Conservation (phyloP, 2,888 invertebrate genomes). For the Andrena bicolor region DNA sequence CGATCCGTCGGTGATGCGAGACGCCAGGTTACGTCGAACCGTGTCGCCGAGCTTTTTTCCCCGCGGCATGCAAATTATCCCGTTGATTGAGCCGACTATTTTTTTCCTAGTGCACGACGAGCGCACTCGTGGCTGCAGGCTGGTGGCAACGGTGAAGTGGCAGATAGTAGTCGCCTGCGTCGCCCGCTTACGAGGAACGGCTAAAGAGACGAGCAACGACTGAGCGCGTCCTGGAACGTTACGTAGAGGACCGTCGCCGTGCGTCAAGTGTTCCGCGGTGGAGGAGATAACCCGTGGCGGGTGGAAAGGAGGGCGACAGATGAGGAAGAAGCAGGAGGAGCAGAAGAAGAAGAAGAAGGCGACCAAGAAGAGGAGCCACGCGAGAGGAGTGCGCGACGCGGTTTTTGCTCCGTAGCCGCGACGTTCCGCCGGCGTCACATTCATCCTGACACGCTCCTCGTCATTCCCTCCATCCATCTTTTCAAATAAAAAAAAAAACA, state of each 20-base stretch:
- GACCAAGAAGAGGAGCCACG: slow-evolving; percentile 70
- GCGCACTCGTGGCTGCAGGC: slow-evolving; percentile 66
- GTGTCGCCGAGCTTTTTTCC: slow-evolving; percentile 21
- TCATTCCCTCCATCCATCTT: slow-evolving; percentile 55
- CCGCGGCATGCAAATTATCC: slow-evolving; percentile 63
- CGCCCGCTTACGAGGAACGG: slow-evolving; percentile 61
- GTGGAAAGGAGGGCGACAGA: slow-evolving; percentile 43
- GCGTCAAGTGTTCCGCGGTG: slow-evolving; percentile 70
- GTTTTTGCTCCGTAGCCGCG: slow-evolving; percentile 76
- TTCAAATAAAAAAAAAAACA: slow-evolving; percentile 48
- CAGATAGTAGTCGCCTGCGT: slow-evolving; percentile 67
- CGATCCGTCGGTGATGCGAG: slow-evolving; percentile 34
- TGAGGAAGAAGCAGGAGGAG: slow-evolving; percentile 47
- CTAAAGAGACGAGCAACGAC: slow-evolving; percentile 57
- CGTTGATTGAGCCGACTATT: slow-evolving; percentile 63
- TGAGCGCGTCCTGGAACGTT: slow-evolving; percentile 65
- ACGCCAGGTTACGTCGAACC: slow-evolving; percentile 38
- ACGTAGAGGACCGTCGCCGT: slow-evolving; percentile 65
- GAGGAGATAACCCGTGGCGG: slow-evolving; percentile 53
- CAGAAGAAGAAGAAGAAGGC: slow-evolving; percentile 47
- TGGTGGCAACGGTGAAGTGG: slow-evolving; percentile 72
- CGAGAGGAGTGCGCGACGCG: slow-evolving; percentile 72
- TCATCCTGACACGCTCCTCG: slow-evolving; percentile 76
- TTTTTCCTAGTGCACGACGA: slow-evolving; percentile 37
- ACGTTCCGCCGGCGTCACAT: slow-evolving; percentile 78